A percentile compares a stretch with the other conserved stretches of the same genome.
Conservation (phyloP, 1,140 invertebrate genomes). For the Euglossa dilemma region DNA sequence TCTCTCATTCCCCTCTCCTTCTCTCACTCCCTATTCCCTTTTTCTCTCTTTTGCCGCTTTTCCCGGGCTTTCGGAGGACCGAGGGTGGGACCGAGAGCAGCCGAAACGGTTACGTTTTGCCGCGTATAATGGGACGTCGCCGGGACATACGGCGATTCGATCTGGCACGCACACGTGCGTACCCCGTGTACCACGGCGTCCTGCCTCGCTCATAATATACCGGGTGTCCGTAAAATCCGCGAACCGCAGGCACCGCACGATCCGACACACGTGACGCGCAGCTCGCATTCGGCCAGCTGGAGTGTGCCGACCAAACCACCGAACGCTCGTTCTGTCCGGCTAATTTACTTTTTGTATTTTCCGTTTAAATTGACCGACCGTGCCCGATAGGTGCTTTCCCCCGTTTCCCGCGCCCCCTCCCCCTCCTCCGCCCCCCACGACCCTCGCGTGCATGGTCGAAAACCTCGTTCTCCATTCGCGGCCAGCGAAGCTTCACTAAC, state of each 20-base stretch:
- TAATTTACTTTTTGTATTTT: constrained; percentile 82
- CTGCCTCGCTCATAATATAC: constrained; percentile 73
- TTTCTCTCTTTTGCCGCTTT: too few species aligned
- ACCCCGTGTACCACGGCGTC: not conserved
- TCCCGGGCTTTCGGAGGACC: too few species aligned
- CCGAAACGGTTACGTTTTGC: not conserved
- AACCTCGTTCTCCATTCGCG: constrained; percentile 73
- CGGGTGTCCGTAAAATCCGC: constrained; percentile 77
- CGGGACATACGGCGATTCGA: constrained; percentile 35
- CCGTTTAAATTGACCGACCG: constrained; percentile 79
- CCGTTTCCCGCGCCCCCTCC: constrained; percentile 50
- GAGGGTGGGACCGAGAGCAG: not conserved
- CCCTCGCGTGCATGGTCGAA: constrained; percentile 35
- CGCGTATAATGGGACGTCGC: constrained; percentile 19
- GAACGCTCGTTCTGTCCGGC: constrained; percentile 79
- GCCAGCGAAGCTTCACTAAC: constrained; percentile 71
- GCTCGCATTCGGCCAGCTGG: constrained; percentile 54
- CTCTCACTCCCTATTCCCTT: too few species aligned
- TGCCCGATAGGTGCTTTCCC: constrained; percentile 60
- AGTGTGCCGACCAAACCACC: constrained; percentile 79
- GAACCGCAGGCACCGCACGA: constrained; percentile 77
- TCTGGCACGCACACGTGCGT: constrained; percentile 24
- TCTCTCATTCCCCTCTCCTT: too few species aligned
- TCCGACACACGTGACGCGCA: constrained; percentile 78
- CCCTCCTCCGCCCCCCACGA: not conserved